phyloP scores from a whole-genome alignment of 2,113 vertebrate genomes.

The Cochlearius cochlearius region DNA sequence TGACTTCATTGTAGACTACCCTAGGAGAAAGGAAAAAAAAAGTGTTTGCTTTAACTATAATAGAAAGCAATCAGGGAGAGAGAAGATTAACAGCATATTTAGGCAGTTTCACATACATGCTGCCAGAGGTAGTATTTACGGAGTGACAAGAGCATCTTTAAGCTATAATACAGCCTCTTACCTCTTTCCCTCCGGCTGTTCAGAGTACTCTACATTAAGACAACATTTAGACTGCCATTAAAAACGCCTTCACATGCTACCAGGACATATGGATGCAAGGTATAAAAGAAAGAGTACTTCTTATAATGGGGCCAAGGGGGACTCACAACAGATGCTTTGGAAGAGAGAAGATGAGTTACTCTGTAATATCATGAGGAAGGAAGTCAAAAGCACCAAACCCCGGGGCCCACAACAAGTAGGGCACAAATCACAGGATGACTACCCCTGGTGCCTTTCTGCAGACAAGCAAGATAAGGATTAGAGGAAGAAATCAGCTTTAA shows the following conservation, averaged over 20 bases:
- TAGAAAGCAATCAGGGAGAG: not conserved
- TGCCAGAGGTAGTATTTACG: not conserved
- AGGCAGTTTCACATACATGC: not conserved
- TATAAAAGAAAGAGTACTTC: not conserved
- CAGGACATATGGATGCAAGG: not conserved
- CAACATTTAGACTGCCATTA: not conserved
- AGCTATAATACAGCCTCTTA: not conserved
- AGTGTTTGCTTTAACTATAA: not conserved
- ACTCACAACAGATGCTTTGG: not conserved
- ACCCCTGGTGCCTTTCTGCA: not conserved
- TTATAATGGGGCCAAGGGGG: not conserved
- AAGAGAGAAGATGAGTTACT: not conserved
- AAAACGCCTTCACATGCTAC: not conserved
- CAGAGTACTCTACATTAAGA: not conserved
- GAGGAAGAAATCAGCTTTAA: not conserved
- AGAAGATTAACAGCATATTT: not conserved
- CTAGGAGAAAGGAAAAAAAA: conserved; percentile 63
- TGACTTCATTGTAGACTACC: conserved; percentile 96
- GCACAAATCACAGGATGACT: not conserved
- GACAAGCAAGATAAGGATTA: not conserved
- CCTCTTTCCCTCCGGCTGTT: not conserved
- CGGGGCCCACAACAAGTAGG: not conserved
- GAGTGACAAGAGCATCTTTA: not conserved
- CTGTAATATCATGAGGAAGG: not conserved
- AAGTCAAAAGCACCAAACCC: not conserved